These are phyloP conservation scores for Ptychoptera albimana DNA, from an alignment of 2,888 invertebrate genomes.

Conservation along the genomic window DNA sequence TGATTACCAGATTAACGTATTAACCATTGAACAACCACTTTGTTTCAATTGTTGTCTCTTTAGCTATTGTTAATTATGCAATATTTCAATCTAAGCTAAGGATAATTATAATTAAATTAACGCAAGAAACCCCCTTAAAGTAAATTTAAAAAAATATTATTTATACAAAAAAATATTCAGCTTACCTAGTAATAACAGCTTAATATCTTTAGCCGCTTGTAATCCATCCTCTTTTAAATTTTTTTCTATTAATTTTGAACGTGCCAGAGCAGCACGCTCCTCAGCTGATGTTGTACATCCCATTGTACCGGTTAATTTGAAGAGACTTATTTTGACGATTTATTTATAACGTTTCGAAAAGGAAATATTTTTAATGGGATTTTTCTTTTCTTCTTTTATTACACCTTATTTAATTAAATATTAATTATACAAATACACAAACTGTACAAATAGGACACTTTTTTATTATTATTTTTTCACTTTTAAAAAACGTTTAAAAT, in stretches of 20 bases:
- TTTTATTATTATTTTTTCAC: too few relatives aligned
- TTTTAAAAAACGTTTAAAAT: too few relatives aligned
- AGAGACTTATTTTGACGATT: too few relatives aligned
- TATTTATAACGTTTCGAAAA: too few relatives aligned
- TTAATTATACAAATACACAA: too few relatives aligned
- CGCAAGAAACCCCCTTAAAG: too few relatives aligned
- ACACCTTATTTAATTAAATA: background rate
- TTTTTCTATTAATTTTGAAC: conserved; percentile 94
- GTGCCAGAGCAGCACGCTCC: conserved; percentile 93
- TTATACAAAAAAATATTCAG: conserved; percentile 7
- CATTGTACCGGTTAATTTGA: conserved; percentile 39
- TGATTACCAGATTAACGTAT: too few relatives aligned
- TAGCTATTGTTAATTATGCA: background rate
- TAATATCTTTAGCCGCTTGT: conserved; percentile 97
- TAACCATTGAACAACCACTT: too few relatives aligned
- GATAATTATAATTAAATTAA: background rate
- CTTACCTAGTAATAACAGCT: conserved; percentile 90
- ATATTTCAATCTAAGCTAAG: background rate
- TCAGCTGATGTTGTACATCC: conserved; percentile 99
- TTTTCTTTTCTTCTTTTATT: conserved; percentile 1
- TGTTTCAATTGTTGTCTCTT: too few relatives aligned
- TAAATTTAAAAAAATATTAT: background rate
- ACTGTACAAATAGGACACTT: too few relatives aligned
- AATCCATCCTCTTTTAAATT: conserved; percentile 96
- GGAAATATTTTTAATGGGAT: background rate